These are phyloP conservation scores for Tetramorium bicarinatum DNA, from an alignment of 2,888 invertebrate genomes.

Conservation along the genomic window DNA sequence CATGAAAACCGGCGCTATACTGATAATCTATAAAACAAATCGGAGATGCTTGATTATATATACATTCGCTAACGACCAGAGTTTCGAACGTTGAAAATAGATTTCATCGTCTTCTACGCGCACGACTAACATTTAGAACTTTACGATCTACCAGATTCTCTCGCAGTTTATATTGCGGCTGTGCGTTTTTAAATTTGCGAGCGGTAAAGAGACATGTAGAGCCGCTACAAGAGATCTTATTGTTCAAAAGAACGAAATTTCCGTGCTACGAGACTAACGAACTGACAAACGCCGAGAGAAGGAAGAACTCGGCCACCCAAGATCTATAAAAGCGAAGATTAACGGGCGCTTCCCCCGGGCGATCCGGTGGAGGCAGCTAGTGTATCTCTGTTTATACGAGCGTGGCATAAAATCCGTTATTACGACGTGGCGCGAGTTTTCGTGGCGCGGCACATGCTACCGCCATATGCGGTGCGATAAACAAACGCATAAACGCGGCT, in stretches of 20 bases:
- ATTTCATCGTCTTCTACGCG: slow-evolving; percentile 30
- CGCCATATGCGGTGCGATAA: slow-evolving; percentile 85
- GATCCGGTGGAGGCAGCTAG: slow-evolving; percentile 57
- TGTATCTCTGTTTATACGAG: slow-evolving; percentile 75
- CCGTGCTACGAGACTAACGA: slow-evolving; percentile 51
- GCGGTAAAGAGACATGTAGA: background rate
- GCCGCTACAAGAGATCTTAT: background rate
- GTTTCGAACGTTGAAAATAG: slow-evolving; percentile 53
- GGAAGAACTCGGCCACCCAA: slow-evolving; percentile 55
- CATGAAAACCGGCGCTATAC: slow-evolving; percentile 90
- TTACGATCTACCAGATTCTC: slow-evolving; percentile 14
- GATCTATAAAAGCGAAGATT: slow-evolving; percentile 71
- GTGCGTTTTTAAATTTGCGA: slow-evolving; percentile 11
- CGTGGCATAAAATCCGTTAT: slow-evolving; percentile 67
- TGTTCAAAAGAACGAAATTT: background rate
- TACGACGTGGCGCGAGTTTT: slow-evolving; percentile 71
- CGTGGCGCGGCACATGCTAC: slow-evolving; percentile 83
- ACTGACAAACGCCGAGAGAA: slow-evolving; percentile 57
- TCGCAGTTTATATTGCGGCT: slow-evolving; percentile 2
- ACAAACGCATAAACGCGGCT: slow-evolving; percentile 83
- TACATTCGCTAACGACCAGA: background rate
- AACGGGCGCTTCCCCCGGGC: slow-evolving; percentile 69
- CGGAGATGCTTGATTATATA: slow-evolving; percentile 26
- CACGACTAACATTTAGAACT: background rate
- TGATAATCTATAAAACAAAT: slow-evolving; percentile 90